Base-by-base conservation (phyloP, 2,113 vertebrate species). In the Petromus typicus region DNA sequence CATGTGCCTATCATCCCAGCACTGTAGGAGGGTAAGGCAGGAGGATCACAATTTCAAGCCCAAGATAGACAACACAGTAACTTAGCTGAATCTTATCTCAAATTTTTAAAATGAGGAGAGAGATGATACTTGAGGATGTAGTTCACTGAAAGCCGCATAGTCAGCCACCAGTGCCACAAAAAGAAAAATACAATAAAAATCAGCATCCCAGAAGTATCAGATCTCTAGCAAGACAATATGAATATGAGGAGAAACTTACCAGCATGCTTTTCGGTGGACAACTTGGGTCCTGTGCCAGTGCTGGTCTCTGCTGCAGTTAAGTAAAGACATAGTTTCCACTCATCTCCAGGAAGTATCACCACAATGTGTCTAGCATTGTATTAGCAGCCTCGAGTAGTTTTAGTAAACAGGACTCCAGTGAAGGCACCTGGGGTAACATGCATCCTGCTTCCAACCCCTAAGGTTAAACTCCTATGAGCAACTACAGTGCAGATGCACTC, bases 201-300 rank as follows among this genome's bases (percentile, higher is more conserved):
- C 20, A 83, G n/a, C 76, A 90, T 57, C 37, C 40, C 86, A 90
- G 56, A 86, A 48, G 6, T 78, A 82, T 59, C 32, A 80, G 80
- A 45, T 40, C 43, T 45, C 40, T 51, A 78, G 8, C 66, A 81
- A 90, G 69, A 7, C 22, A 75, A 51, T 69, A 22, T n/a, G 7
- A 11, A 8, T 48, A 84, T 91, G 37, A 90, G 37, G 79, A 88
- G 8, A 81, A 56, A 94, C 90, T 93, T 96, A 89, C 75, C 75
- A 40, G 43, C 14, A 69, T 45, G 5, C 11, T 32, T 27, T 37
- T 5, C 22, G 10, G 3, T 1, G 16, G 14, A 78, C 78, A 56
- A 40, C 2, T 23, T 7, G 3, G 13, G 69, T 43, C 43, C 34
- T 4, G 0, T 4, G 32, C 10, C 51, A 34, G 3, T 32, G 10